Percentiles rank a stretch among this genome's conserved stretches.
These are phyloP conservation scores for Steatornis caripensis DNA, from an alignment of 2,113 vertebrate species.

Conservation along the genomic window DNA sequence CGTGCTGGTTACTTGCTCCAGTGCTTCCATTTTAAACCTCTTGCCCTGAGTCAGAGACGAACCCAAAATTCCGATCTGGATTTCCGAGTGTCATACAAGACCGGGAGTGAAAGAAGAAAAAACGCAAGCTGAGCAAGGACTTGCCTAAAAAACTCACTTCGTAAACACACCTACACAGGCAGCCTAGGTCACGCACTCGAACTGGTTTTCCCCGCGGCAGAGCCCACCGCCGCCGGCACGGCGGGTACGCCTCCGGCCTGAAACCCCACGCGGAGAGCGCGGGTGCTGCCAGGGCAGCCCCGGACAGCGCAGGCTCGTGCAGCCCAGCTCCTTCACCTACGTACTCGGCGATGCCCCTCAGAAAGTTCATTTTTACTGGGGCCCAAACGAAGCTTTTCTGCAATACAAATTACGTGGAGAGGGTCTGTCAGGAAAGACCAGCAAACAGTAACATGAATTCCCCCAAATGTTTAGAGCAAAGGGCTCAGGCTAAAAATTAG, in stretches of 20 bases:
- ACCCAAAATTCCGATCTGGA: not conserved
- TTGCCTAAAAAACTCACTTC: no score
- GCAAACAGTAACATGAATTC: not conserved
- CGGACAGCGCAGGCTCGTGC: no score
- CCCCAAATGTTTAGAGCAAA: slow-evolving; percentile 10
- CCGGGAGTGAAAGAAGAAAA: not conserved
- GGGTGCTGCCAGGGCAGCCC: no score
- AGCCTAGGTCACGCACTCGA: no score
- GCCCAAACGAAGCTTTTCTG: not conserved
- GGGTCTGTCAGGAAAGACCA: not conserved
- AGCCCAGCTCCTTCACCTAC: no score
- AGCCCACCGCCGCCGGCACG: no score
- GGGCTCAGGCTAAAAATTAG: not conserved
- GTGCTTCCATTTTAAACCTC: not conserved
- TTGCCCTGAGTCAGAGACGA: not conserved
- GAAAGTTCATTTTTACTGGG: not conserved
- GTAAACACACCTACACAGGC: no score
- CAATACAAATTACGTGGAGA: rapidly evolving
- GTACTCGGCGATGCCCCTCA: rapidly evolving
- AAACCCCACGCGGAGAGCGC: no score
- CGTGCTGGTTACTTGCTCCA: not conserved
- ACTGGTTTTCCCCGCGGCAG: rapidly evolving
- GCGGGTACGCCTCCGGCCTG: no score
- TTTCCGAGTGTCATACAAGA: not conserved
- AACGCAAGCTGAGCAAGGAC: not conserved